phyloP scores from a whole-genome alignment of 23 tunicate genomes.

The Clavelina lepadiformis region DNA sequence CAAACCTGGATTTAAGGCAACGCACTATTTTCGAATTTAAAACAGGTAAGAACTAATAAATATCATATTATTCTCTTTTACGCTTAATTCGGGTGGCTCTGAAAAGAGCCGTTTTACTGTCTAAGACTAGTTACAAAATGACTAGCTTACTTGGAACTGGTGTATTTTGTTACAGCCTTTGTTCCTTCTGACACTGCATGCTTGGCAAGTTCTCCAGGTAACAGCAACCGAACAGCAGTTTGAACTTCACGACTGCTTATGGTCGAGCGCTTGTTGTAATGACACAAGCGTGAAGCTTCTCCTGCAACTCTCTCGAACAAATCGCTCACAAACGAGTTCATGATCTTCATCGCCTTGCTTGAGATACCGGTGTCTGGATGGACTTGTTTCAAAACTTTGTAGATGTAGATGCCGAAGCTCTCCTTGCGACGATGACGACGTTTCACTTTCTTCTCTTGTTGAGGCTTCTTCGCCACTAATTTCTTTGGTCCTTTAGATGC shows the following conservation, averaged over 20 bases:
- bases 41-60: too few species aligned
- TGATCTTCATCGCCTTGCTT: conserved; percentile 70
- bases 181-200: conserved; percentile 93
- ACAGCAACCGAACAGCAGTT: conserved; percentile 68
- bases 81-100: conserved; percentile 71
- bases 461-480: conserved; percentile 38
- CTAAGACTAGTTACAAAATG: neutral
- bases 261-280: conserved; percentile 70
- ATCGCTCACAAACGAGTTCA: conserved; percentile 79
- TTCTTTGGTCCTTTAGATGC: conserved; percentile 71
- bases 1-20: too few species aligned
- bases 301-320: conserved; percentile 60
- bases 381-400: conserved; percentile 77
- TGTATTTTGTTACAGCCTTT: conserved; percentile 84
- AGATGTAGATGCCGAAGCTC: conserved; percentile 64
- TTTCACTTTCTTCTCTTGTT: conserved; percentile 44
- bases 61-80: too few species aligned
- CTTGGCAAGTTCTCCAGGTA: conserved; percentile 84
- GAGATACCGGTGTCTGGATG: conserved; percentile 82
- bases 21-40: too few species aligned
- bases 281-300: conserved; percentile 53
- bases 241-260: conserved; percentile 72
- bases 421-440: conserved; percentile 43
- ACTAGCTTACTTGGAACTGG: conserved; percentile 50
- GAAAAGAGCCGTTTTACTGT: conserved; percentile 42